phyloP scores from a whole-genome alignment of 2,113 vertebrate species.

The Pelobates fuscus region DNA sequence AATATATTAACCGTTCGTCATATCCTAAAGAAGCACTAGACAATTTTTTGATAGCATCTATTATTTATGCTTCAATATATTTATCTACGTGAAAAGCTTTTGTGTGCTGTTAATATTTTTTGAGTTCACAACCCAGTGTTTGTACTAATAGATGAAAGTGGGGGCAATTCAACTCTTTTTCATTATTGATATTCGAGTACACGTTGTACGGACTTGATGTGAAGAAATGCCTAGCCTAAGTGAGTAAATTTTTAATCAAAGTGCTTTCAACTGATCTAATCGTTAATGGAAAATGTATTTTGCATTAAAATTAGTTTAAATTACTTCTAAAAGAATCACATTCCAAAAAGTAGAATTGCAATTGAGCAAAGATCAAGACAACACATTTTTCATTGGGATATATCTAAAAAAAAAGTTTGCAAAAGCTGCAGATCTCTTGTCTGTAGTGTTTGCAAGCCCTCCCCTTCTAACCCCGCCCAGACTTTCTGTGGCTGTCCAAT shows the following conservation, averaged over 20 bases:
- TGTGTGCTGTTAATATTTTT: neutral
- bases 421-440: too few relatives aligned
- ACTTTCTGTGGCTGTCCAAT: too few relatives aligned
- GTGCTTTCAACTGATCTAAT: too few relatives aligned
- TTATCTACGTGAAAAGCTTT: neutral
- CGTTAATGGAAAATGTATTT: too few relatives aligned
- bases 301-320: too few relatives aligned
- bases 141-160: neutral
- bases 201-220: neutral
- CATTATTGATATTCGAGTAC: neutral
- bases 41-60: neutral
- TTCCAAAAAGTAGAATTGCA: too few relatives aligned
- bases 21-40: neutral
- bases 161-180: neutral
- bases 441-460: too few relatives aligned
- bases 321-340: too few relatives aligned
- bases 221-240: neutral
- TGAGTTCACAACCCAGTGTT: neutral
- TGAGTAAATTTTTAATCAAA: neutral
- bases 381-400: too few relatives aligned
- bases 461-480: too few relatives aligned
- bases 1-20: neutral
- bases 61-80: slow-evolving; percentile 1
- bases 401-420: too few relatives aligned
- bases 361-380: too few relatives aligned